Evolutionary conservation across 1,140 invertebrate genomes (phyloP).

Genomic region (Eubasilissa regina): DNA sequence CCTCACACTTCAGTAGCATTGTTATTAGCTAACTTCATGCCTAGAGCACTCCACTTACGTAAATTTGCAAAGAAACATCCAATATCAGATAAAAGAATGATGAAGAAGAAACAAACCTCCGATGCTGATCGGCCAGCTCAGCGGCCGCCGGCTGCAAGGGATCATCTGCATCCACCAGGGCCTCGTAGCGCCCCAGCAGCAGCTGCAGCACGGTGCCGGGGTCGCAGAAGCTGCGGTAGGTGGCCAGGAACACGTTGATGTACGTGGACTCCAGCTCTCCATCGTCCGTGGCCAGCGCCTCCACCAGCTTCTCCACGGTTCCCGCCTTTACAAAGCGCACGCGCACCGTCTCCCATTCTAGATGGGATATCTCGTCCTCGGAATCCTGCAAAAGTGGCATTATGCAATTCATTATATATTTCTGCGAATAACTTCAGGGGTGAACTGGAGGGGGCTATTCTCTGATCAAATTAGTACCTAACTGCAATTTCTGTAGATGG

Average conservation of each 20-base stretch:
- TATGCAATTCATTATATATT: no score
- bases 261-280: slow-evolving; percentile 98
- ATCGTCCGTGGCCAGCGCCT: slow-evolving; percentile 92
- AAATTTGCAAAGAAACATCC: no score
- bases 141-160: slow-evolving; percentile 67
- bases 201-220: slow-evolving; percentile 87
- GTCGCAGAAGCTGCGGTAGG: slow-evolving; percentile 79
- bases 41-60: no score
- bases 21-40: no score
- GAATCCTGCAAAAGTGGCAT: slow-evolving; percentile 75
- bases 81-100: no score
- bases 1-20: no score
- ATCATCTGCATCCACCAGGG: slow-evolving; percentile 74
- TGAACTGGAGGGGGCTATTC: no score
- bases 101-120: slow-evolving; percentile 74
- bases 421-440: no score
- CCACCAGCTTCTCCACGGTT: slow-evolving; percentile 93
- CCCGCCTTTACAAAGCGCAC: slow-evolving; percentile 96
- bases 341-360: slow-evolving; percentile 99
- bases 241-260: slow-evolving; percentile 97
- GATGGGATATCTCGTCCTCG: slow-evolving; percentile 92
- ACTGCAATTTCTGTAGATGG: no score
- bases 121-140: slow-evolving; percentile 79
- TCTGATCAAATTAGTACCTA: no score
- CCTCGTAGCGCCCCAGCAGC: slow-evolving; percentile 85